These are phyloP conservation scores for Wasmannia auropunctata DNA, from an alignment of 1,140 invertebrate species.

Conservation along the genomic window DNA sequence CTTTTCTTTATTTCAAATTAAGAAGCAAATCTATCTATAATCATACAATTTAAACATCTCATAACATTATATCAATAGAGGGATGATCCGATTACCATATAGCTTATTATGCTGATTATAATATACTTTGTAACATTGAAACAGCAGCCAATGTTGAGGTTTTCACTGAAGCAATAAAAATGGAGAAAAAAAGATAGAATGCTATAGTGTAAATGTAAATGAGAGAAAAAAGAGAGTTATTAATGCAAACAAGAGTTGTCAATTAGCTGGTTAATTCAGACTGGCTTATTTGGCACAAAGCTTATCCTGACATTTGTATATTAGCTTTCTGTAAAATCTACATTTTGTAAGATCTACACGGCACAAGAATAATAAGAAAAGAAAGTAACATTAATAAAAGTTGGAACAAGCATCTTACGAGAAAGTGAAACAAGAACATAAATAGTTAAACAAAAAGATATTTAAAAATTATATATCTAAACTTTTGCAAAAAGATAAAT, in stretches of 20 bases:
- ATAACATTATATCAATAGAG: no score
- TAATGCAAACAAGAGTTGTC: background rate
- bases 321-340: slow-evolving; percentile 37
- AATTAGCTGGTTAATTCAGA: slow-evolving; percentile 74
- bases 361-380: slow-evolving; percentile 41
- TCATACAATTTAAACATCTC: background rate
- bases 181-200: slow-evolving; percentile 13
- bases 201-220: slow-evolving; percentile 3
- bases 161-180: slow-evolving; percentile 33
- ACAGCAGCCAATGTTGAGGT: slow-evolving; percentile 19
- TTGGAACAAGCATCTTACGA: background rate
- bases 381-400: background rate
- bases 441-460: no score
- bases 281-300: slow-evolving; percentile 16
- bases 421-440: no score
- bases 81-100: slow-evolving; percentile 76
- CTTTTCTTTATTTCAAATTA: no score
- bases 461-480: background rate
- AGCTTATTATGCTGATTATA: slow-evolving; percentile 76
- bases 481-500: background rate
- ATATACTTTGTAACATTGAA: slow-evolving; percentile 64
- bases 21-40: no score
- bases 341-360: slow-evolving; percentile 66
- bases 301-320: background rate
- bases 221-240: background rate